Base-by-base conservation (phyloP, 2,797 vertebrate genomes). In the Argentina silus region DNA sequence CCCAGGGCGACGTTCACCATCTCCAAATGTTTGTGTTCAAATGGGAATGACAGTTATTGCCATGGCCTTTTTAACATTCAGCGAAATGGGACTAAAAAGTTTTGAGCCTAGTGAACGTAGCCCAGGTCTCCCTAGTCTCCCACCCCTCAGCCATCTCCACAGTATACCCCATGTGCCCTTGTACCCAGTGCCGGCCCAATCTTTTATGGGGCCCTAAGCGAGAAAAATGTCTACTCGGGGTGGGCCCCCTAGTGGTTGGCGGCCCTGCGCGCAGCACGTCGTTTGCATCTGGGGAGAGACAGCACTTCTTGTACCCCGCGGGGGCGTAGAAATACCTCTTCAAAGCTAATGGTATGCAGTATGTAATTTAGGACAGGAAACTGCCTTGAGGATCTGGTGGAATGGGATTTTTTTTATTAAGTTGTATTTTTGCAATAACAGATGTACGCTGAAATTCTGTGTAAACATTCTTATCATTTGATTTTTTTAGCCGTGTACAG, bases 381-480 rank as follows among this genome's bases (percentile, higher is more conserved):
- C 15, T 12, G 63, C 71, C 45, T 50, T 11, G 23, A 36, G 23
- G 23, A 45, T 10, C 7, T 44, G 14, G n/a, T 66, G 63, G 19
- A 61, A 23, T 43, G 17, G 19, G 2, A 42, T 27, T 53, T 6
- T 21, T 7, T 19, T 75, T 63, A 9, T 0, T 12, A 7, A 7
- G 17, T 19, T 45, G 36, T 57, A 5, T 3, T 44, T 72, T 70
- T 70, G 50, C 7, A 70, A 72, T 68, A 73, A 78, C 50, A 7
- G n/a, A 12, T 60, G 43, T 60, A 8, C 72, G 9, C 44, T 8
- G 23, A 7, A n/a, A 17, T 8, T 7, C 61, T 75, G 2, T 11
- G 19, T 69, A 47, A 23, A 60, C 27, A 59, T 27, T 69, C 19
- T 64, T 62, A 72, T 78, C 36, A 21, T 10, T 57, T 70, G 66